phyloP scores from a whole-genome alignment of 2,888 invertebrate species.

The Andrena hattorfiana region DNA sequence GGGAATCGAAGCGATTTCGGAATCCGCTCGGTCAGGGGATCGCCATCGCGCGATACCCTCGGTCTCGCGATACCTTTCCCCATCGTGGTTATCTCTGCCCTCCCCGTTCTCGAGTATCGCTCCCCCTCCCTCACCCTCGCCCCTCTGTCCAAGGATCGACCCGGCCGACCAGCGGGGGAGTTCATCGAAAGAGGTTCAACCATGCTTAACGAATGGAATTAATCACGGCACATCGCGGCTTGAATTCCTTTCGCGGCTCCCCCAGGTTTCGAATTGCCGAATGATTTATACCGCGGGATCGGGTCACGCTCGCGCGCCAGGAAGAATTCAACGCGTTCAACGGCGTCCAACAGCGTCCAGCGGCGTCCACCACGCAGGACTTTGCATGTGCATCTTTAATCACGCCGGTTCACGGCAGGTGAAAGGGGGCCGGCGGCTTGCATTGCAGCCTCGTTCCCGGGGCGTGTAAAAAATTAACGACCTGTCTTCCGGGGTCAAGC shows the following conservation, averaged over 20 bases:
- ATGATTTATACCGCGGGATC: conserved; percentile 54
- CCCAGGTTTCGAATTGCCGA: conserved; percentile 50
- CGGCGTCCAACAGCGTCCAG: too few relatives aligned
- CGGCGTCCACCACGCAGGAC: conserved; percentile 46
- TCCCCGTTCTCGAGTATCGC: not conserved
- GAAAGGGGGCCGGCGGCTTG: conserved; percentile 62
- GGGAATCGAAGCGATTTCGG: conserved; percentile 35
- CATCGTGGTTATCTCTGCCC: conserved; percentile 10
- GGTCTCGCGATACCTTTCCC: not conserved
- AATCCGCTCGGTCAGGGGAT: conserved; percentile 23
- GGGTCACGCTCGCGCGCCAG: conserved; percentile 21
- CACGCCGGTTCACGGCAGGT: conserved; percentile 61
- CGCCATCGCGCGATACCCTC: conserved; percentile 23
- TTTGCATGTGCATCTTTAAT: conserved; percentile 70
- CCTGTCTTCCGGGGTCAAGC: conserved; percentile 71
- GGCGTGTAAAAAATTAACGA: conserved; percentile 72
- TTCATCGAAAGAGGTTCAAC: conserved; percentile 32
- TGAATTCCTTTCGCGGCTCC: conserved; percentile 44
- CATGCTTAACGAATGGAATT: conserved; percentile 47
- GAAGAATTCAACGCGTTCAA: conserved; percentile 47
- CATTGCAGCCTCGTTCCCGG: conserved; percentile 56
- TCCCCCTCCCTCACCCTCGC: too few relatives aligned
- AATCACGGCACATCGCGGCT: conserved; percentile 37
- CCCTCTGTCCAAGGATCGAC: conserved; percentile 11
- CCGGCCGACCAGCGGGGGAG: conserved; percentile 2